Evolutionary conservation across 2,888 invertebrate genomes (phyloP).

Genomic region (Tromatobia lineatoria): DNA sequence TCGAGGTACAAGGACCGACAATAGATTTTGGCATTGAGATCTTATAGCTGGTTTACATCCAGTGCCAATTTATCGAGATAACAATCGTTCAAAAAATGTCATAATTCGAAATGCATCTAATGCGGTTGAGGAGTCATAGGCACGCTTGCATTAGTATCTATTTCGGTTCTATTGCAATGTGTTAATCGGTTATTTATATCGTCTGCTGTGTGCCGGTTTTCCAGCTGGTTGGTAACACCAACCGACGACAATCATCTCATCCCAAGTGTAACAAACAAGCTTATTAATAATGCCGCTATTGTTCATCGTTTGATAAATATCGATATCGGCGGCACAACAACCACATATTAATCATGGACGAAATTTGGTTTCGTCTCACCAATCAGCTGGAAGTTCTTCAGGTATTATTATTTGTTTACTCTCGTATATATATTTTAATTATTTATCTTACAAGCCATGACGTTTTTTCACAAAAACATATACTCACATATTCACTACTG

Average conservation of each 20-base stretch:
- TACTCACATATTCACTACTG: no score
- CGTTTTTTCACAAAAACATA: no score
- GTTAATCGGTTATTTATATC: conserved; percentile 84
- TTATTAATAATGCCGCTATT: conserved; percentile 61
- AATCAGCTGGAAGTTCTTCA: conserved; percentile 82
- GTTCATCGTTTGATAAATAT: conserved; percentile 26
- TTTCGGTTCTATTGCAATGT: conserved; percentile 80
- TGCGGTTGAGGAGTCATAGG: conserved; percentile 66
- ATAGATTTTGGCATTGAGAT: not conserved
- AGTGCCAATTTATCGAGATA: conserved; percentile 30
- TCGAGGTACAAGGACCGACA: conserved; percentile 22
- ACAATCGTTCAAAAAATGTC: conserved; percentile 14
- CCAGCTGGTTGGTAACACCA: conserved; percentile 70
- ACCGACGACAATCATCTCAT: conserved; percentile 34
- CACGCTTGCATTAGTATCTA: conserved; percentile 76
- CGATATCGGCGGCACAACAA: not conserved
- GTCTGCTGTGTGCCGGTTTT: conserved; percentile 76
- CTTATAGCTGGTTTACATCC: conserved; percentile 20
- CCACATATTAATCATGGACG: conserved; percentile 79
- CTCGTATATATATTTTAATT: no score
- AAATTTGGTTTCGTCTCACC: conserved; percentile 82
- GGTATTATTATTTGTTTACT: conserved; percentile 78
- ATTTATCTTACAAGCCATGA: no score
- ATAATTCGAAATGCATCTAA: conserved; percentile 59
- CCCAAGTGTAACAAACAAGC: conserved; percentile 38